These are phyloP conservation scores for Pipa parva DNA, from an alignment of 2,113 vertebrate species.

Conservation along the genomic window DNA sequence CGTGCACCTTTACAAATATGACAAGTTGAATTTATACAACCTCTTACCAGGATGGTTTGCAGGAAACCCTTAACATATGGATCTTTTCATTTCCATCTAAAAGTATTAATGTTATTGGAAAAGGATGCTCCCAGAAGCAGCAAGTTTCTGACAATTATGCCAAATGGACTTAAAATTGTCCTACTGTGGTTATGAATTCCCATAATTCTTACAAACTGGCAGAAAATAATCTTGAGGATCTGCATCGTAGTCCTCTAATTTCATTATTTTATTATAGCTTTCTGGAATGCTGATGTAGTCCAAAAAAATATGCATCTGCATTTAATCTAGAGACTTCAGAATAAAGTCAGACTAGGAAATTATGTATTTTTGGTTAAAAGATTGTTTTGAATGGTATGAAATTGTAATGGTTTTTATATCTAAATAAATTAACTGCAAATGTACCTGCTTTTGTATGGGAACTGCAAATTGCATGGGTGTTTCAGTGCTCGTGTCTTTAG, in stretches of 20 bases:
- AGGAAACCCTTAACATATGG: constrained; percentile 85
- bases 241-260: constrained; percentile 76
- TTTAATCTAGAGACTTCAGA: constrained; percentile 65
- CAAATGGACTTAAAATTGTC: constrained; percentile 78
- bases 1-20: constrained; percentile 83
- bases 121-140: constrained; percentile 76
- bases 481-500: constrained; percentile 7
- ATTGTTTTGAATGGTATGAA: constrained; percentile 57
- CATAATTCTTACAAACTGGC: constrained; percentile 70
- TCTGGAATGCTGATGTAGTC: constrained; percentile 62
- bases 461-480: neutral
- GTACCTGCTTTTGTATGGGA: constrained; percentile 27
- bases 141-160: constrained; percentile 69
- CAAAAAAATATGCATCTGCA: constrained; percentile 69
- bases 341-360: constrained; percentile 54
- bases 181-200: constrained; percentile 74
- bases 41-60: constrained; percentile 82
- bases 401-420: neutral
- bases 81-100: constrained; percentile 73
- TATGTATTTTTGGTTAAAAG: constrained; percentile 69
- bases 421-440: neutral
- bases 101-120: constrained; percentile 80
- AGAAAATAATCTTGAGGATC: constrained; percentile 72
- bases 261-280: constrained; percentile 82
- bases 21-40: constrained; percentile 90